Percentiles rank a stretch among this genome's conserved stretches.
These are phyloP conservation scores for Paracanthobrama guichenoti DNA, from an alignment of 2,113 vertebrate genomes.

Conservation along the genomic window DNA sequence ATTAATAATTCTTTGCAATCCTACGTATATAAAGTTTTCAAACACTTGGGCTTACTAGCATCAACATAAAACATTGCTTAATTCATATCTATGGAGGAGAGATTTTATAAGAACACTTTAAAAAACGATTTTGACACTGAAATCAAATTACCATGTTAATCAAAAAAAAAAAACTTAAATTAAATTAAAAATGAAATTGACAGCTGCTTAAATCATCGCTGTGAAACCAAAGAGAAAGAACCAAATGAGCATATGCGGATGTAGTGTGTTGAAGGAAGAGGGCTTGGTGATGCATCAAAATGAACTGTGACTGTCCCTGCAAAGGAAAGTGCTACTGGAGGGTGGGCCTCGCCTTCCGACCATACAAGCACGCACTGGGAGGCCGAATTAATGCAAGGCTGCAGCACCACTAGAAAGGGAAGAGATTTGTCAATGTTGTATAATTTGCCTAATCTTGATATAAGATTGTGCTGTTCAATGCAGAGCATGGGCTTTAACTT, in stretches of 20 bases:
- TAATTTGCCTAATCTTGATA: constrained; percentile 34
- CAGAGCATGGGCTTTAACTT: neutral
- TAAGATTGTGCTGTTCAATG: constrained; percentile 15
- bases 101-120: too few relatives aligned
- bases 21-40: neutral
- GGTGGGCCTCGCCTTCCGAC: neutral
- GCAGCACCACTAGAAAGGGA: constrained; percentile 21
- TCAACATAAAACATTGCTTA: too few relatives aligned
- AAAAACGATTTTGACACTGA: too few relatives aligned
- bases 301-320: constrained; percentile 22
- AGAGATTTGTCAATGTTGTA: constrained; percentile 29
- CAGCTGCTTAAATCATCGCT: too few relatives aligned
- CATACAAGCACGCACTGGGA: constrained; percentile 17
- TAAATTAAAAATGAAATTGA: too few relatives aligned
- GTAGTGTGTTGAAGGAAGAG: neutral
- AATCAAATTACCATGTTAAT: too few relatives aligned
- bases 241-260: constrained; percentile 7
- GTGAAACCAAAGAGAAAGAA: neutral
- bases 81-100: too few relatives aligned
- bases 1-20: neutral
- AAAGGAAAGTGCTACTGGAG: constrained; percentile 32
- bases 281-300: constrained; percentile 29
- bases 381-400: constrained; percentile 39
- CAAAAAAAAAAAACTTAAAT: neutral
- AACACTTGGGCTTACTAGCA: too few relatives aligned